Evolutionary conservation across 1,140 invertebrate genomes (phyloP), one percentile per base, ranked within the genome.

Genomic region (Diabrotica undecimpunctata): DNA sequence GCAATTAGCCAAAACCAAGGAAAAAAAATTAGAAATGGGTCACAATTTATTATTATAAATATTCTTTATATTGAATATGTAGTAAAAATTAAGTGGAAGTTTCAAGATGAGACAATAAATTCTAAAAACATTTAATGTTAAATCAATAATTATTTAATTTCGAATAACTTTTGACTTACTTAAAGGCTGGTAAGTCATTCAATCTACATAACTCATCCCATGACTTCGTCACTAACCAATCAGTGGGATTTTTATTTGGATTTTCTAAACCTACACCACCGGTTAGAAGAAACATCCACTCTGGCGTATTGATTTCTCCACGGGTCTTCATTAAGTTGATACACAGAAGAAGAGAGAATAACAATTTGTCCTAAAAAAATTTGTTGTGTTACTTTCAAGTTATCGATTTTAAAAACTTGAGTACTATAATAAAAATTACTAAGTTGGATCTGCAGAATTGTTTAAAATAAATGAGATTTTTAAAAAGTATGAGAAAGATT

Each of bases 291-390:
- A 97, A 97, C 81, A 93, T 86, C 88, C 94, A 96, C 72, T 96
- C 89, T 0, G 78, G 66, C 11, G 86, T 81, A 63, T 88, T 81
- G n/a, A 97, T 79, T 66, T 83, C 75, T 37, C 85, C 84, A 41
- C 87, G 80, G 66, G 88, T 87, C 73, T 92, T 88, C 79, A 92
- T 81, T 64, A 97, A 81, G 77, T 96, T 97, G 13, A 94, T 82
- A 58, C 87, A 86, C 55, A 98, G 82, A 65, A 97, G 77, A 66
- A 97, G 81, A 0, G 95, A 95, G 80, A 97, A 97, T 11, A 98
- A 82, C 25, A 97, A 79, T 81, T 97, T 94, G 79, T 70, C 92
- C 83, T 96, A 97, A 95, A 82, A 97, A 97, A 9, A 98, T 81
- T 25, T 2, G 25, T 2, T 25, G 25, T 25, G 25, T 25, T 25